These are phyloP conservation scores for Euura saliciscinereae DNA, from an alignment of 1,140 invertebrate genomes.

Conservation along the genomic window DNA sequence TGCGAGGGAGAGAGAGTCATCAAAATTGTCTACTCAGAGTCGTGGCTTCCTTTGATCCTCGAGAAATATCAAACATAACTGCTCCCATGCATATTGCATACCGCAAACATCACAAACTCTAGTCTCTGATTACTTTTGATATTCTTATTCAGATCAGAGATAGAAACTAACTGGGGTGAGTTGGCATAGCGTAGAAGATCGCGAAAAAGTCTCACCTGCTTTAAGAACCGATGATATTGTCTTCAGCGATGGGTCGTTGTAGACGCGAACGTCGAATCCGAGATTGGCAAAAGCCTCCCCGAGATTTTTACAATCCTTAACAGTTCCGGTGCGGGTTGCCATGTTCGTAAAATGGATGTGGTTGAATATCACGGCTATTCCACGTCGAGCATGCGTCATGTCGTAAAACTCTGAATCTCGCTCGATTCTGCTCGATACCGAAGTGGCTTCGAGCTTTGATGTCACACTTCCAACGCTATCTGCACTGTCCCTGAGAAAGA, in stretches of 20 bases:
- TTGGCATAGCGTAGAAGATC: too few relatives aligned
- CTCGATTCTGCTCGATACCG: background rate
- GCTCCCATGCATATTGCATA: too few relatives aligned
- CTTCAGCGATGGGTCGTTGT: constrained; percentile 60
- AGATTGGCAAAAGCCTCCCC: constrained; percentile 47
- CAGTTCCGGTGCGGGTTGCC: constrained; percentile 49
- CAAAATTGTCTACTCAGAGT: too few relatives aligned
- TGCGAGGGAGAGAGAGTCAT: too few relatives aligned
- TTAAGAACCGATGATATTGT: constrained; percentile 60
- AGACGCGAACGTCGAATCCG: constrained; percentile 66
- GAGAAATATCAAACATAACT: too few relatives aligned
- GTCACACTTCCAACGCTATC: background rate
- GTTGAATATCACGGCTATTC: constrained; percentile 75
- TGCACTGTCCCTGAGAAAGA: constrained; percentile 6
- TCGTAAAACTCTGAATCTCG: constrained; percentile 60
- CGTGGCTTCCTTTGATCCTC: too few relatives aligned
- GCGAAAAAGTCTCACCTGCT: constrained; percentile 45
- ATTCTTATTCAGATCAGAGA: too few relatives aligned
- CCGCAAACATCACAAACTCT: too few relatives aligned
- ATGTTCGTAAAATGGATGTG: constrained; percentile 63
- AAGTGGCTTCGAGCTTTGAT: background rate
- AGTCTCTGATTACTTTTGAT: too few relatives aligned
- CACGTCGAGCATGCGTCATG: constrained; percentile 67
- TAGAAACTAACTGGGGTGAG: too few relatives aligned
- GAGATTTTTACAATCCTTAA: constrained; percentile 55